phyloP scores from a whole-genome alignment of 2,797 vertebrate genomes.

The Girardinus metallicus region DNA sequence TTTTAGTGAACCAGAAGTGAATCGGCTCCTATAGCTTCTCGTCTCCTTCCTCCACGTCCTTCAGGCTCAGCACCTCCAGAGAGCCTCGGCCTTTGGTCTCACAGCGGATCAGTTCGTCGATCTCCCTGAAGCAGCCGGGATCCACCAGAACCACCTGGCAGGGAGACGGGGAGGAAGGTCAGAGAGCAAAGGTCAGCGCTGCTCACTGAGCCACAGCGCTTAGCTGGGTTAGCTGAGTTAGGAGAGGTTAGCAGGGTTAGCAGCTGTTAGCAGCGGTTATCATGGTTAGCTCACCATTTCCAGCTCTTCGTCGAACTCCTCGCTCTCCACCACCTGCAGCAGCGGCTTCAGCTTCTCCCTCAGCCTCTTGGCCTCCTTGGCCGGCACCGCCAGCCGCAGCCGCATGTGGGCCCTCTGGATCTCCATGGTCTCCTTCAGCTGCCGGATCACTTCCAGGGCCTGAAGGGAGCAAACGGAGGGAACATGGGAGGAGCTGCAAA shows the following conservation, averaged over 20 bases:
- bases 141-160: constrained; percentile 93
- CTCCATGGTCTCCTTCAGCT: constrained; percentile 93
- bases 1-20: background rate
- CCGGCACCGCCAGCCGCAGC: constrained; percentile 87
- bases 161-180: background rate
- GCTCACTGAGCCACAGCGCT: no score
- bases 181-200: no score
- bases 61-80: constrained; percentile 93
- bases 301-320: constrained; percentile 91
- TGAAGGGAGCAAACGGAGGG: constrained; percentile 43
- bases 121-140: constrained; percentile 95
- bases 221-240: no score
- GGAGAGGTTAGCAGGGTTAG: no score
- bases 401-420: constrained; percentile 98
- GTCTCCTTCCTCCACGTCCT: constrained; percentile 97
- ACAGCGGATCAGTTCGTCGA: constrained; percentile 94
- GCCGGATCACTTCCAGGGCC: constrained; percentile 95
- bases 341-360: constrained; percentile 95
- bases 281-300: constrained; percentile 84
- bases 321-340: constrained; percentile 90
- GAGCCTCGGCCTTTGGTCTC: constrained; percentile 93
- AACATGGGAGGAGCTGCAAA: no score
- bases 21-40: constrained; percentile 86
- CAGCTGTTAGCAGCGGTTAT: no score
- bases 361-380: constrained; percentile 92